Conservation (phyloP, 2,888 invertebrate species). For the Odiellus spinosus region DNA sequence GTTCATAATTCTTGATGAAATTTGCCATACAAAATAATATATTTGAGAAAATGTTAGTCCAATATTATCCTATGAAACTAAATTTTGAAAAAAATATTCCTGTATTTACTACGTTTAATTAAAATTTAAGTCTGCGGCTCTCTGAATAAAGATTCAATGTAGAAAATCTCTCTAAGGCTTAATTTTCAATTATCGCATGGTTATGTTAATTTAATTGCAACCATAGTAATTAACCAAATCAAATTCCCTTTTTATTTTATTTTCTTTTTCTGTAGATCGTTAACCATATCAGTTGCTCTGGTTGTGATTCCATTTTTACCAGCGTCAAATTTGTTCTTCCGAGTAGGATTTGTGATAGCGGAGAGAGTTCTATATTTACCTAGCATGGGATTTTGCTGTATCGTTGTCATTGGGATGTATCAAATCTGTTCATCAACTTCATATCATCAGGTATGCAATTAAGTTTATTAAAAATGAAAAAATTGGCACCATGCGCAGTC, state of each 20-base stretch:
- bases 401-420: slow-evolving; percentile 45
- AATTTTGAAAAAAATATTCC: no score
- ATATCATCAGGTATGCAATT: slow-evolving; percentile 7
- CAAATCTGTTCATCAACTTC: slow-evolving; percentile 15
- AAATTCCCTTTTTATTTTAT: slow-evolving; percentile 7
- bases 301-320: slow-evolving; percentile 63
- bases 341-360: slow-evolving; percentile 78
- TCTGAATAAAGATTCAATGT: no score
- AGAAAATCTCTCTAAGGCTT: no score
- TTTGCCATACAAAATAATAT: no score
- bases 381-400: slow-evolving; percentile 59
- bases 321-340: slow-evolving; percentile 63
- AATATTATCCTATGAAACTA: no score
- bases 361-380: slow-evolving; percentile 70
- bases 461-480: background rate
- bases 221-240: background rate
- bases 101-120: no score
- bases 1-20: no score
- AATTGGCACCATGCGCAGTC: no score
- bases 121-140: no score
- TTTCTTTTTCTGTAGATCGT: slow-evolving; percentile 15
- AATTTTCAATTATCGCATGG: background rate
- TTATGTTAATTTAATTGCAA: slow-evolving; percentile 3
- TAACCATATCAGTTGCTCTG: slow-evolving; percentile 41
- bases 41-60: no score